Conservation (phyloP, 2,888 invertebrate species). For the Scotopteryx bipunctaria region DNA sequence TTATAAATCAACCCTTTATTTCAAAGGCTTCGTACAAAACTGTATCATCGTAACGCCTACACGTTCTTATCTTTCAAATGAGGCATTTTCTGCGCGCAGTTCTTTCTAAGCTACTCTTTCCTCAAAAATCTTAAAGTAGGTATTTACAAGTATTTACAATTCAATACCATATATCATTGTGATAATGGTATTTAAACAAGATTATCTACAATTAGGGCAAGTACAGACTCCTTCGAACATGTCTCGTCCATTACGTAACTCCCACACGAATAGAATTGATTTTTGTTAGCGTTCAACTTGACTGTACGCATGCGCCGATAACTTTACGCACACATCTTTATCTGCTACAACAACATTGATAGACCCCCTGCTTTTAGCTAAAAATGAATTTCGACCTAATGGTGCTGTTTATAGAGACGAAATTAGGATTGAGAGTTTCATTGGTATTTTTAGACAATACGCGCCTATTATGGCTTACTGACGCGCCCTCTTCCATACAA, state of each 20-base stretch:
- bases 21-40: slow-evolving; percentile 16
- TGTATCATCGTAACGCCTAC: slow-evolving; percentile 12
- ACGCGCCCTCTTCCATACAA: slow-evolving; percentile 80
- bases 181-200: slow-evolving; percentile 26
- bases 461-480: slow-evolving; percentile 65
- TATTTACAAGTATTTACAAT: not conserved
- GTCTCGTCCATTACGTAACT: slow-evolving; percentile 75
- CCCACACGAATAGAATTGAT: slow-evolving; percentile 77
- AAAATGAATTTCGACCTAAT: slow-evolving; percentile 42
- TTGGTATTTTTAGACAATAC: slow-evolving; percentile 80
- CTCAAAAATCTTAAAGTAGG: too few relatives aligned
- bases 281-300: slow-evolving; percentile 66
- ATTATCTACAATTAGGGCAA: slow-evolving; percentile 61
- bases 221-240: slow-evolving; percentile 60
- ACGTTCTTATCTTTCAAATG: not conserved
- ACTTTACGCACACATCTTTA: slow-evolving; percentile 59
- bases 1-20: slow-evolving; percentile 19
- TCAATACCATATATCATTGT: slow-evolving; percentile 2
- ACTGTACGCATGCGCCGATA: slow-evolving; percentile 69
- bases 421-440: slow-evolving; percentile 23
- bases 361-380: slow-evolving; percentile 32
- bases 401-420: slow-evolving; percentile 20
- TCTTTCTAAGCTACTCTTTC: too few relatives aligned
- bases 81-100: not conserved
- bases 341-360: slow-evolving; percentile 50